Base-by-base conservation (phyloP, 2,113 vertebrate genomes). In the Lophochroa leadbeateri region DNA sequence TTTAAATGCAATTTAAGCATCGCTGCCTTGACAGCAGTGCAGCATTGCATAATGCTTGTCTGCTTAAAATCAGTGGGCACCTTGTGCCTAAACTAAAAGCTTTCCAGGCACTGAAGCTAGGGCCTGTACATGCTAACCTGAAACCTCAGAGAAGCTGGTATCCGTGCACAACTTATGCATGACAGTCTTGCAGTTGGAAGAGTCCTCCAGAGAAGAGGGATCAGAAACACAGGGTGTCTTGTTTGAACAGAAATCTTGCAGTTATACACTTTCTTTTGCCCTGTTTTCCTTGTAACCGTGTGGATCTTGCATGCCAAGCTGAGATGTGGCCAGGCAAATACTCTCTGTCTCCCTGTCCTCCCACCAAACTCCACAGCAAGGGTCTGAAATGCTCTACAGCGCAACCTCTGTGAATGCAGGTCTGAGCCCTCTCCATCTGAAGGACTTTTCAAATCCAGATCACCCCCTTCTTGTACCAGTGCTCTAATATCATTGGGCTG, bases 11-110 rank as follows among this genome's bases (percentile, higher is more conserved):
- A 49, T 90, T 94, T 86, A 43, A 4, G 1, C 55, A 50, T 24
- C 10, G 71, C 33, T 92, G n/a, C 23, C 49, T 77, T 33, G 44
- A 92, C 13, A 60, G 39, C 57, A 75, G 25, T 29, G 46, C 29
- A 85, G 74, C 33, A 12, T 17, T 39, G 57, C 4, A 23, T 64
- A 50, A 64, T 33, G 31, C 14, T 61, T 69, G 20, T 52, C 63
- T 90, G 67, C 58, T 86, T 49, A 86, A 90, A 96, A 93, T 86
- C 90, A 52, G 69, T 74, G 86, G 27, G 19, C n/a, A 77, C 25
- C 85, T 93, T 83, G 63, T 1, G 0, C 71, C 47, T 82, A 76
- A 76, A 49, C 41, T 52, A 28, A 96, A 85, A 94, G 16, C 44
- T 83, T 81, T 80, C 63, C 49, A 69, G 58, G 37, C 53, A 41